Base-by-base conservation (phyloP, 2,797 vertebrate species). In the Gadopsis bispinosus region DNA sequence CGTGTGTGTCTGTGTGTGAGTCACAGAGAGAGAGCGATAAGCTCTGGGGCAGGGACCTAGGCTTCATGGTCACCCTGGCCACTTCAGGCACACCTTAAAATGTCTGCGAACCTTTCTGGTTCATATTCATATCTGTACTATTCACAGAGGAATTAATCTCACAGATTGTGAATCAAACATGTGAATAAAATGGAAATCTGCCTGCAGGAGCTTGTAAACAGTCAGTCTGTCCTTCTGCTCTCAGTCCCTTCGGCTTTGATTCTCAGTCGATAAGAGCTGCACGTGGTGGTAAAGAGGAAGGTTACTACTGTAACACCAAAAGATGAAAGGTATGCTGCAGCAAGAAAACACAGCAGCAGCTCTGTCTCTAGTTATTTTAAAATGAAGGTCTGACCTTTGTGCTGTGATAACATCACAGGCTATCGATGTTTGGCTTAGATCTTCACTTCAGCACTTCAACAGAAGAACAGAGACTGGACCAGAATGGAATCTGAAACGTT, bases 401-500 rank as follows among this genome's bases (percentile, higher is more conserved):
- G 20, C 43, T 72, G 19, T 33, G 73, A 66, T 54, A 55, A 55
- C n/a, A 55, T 35, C 22, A 65, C 1, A 77, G 12, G 10, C n/a
- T 60, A 20, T 71, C n/a, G 8, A 70, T 63, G 67, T 77, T 68
- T 26, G 10, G 20, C 37, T 83, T 22, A 29, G 41, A 48, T 76
- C 37, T 47, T 26, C 26, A 26, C 13, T 12, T 3, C n/a, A 48
- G 22, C 26, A 50, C 62, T 33, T 16, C 75, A 14, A 48, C 61
- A 73, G 77, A 74, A 71, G 65, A 39, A 67, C 45, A 82, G 62
- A 93, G 93, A 95, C 87, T 92, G 78, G 95, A 96, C 95, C 93
- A 80, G 93, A 95, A 95, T 95, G 95, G 94, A 95, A 96, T 95
- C 95, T 96, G 95, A 96, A 96, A 95, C 95, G 95, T 95, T 96